Base-by-base conservation (phyloP, 2,888 invertebrate species). In the Philaethria dido region DNA sequence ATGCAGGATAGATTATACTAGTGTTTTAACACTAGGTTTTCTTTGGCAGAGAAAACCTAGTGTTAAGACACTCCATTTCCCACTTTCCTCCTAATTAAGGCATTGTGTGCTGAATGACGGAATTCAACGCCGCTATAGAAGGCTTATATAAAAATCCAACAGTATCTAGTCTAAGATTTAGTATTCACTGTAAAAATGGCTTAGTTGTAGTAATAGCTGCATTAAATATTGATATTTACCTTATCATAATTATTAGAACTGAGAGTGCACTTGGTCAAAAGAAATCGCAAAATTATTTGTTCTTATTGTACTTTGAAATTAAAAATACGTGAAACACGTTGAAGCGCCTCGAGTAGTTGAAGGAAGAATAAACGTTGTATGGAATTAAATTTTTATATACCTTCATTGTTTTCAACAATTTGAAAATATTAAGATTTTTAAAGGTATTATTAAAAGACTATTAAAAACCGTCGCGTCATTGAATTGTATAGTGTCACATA, bases 391-490 rank as follows among this genome's bases (percentile, higher is more conserved):
- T 14, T 59, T 5, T 36, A 33, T n/a, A 45, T 36, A 55, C 1
- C 5, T 3, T 39, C 33, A 33, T 29, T 29, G 29, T 29, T 29
- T 4, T 29, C 29, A 36, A 8, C 1, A n/a, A 29, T 29, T 36
- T 18, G 25, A 14, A 45, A 42, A 29, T 59, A 42, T 42, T 29
- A 29, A 25, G 2, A 33, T 33, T 44, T 18, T 44, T 18, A 39
- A 48, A 64, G 20, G 42, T 64, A 48, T 44, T 60, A 42, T 29
- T 48, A 52, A n/a, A 50, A 36, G 36, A 45, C 54, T 66, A 64
- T 39, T 62, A 67, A 70, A 69, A 71, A 71, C 54, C 69, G 70
- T 71, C 70, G 66, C 64, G 70, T 71, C 70, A 71, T 71, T 71
- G 70, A 69, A 64, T 59, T 61, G 50, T 39, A 66, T 64, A 61